A percentile compares a stretch with the other conserved stretches of the same genome.
phyloP scores from a whole-genome alignment of 2,113 vertebrate species.

The rabbit (Oryctolagus cuniculus) region DNA sequence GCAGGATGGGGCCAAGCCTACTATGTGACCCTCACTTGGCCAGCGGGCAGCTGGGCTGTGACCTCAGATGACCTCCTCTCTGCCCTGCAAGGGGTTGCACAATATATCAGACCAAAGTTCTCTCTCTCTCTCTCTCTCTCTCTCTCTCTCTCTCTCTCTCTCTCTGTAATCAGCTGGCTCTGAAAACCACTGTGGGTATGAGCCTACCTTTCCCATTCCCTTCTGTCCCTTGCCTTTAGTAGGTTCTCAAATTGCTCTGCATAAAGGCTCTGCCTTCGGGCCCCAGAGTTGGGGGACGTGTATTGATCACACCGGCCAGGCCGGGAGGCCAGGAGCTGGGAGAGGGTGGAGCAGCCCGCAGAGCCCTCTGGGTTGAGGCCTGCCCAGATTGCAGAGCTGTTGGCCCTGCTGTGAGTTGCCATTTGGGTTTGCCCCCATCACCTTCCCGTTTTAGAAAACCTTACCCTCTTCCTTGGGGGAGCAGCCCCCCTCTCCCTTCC shows the following conservation, averaged over 20 bases:
- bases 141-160: too few relatives aligned
- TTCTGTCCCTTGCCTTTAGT: fast-evolving
- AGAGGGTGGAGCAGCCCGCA: background rate
- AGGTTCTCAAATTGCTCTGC: background rate
- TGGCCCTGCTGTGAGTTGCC: too few relatives aligned
- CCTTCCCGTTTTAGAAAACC: background rate
- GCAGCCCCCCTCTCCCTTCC: background rate
- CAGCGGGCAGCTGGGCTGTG: background rate
- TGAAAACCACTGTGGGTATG: background rate
- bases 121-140: background rate
- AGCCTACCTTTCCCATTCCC: background rate
- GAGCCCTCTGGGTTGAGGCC: background rate
- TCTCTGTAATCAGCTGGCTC: background rate
- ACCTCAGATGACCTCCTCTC: background rate
- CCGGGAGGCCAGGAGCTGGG: background rate
- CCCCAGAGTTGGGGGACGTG: background rate
- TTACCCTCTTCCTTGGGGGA: background rate
- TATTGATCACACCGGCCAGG: background rate
- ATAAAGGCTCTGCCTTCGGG: background rate
- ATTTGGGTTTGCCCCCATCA: background rate
- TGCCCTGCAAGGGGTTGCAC: background rate
- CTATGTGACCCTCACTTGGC: background rate
- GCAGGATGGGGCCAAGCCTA: background rate
- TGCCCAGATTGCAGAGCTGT: background rate
- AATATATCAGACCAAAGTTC: conserved; percentile 47